Evolutionary conservation across 2,797 vertebrate species (phyloP), one percentile per base, ranked within the genome.

Genomic region (Parambassis ranga): DNA sequence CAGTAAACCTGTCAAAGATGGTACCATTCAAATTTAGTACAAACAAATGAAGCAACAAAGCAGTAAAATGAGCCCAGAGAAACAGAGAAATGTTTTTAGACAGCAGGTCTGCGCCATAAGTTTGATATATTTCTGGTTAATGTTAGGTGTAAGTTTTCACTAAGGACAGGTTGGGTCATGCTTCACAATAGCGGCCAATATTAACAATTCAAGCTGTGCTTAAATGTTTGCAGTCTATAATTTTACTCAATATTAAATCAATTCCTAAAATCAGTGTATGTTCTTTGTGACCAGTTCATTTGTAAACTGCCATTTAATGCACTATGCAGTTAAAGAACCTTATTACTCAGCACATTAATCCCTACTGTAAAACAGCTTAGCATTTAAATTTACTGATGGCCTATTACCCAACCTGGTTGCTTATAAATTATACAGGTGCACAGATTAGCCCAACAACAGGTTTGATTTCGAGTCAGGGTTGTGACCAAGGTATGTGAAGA

Each of bases 1-100:
- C n/a, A n/a, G n/a, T 63, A 61, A 48, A 55, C 60, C 32, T 19
- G 33, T 47, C 30, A 61, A 46, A 71, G 67, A 66, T 35, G 66
- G 61, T 55, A 43, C 43, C 70, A 65, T 76, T 61, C 59, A 71
- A 70, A 61, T 71, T 18, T 41, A 76, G 47, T 57, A 55, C 60
- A 57, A 46, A 58, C 63, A 32, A 80, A 64, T 36, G 48, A 58
- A 27, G 16, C 14, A 53, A 49, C 16, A 63, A 60, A 68, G 48
- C 28, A 20, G 19, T 23, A 26, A 55, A 47, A 41, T 59, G 18
- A 63, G 71, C 24, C 35, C 14, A 33, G 19, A 33, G 19, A 33
- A 23, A 42, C 15, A 28, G 10, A 11, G 4, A 7, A n/a, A 30
- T 46, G 46, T 46, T 43, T 10, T 22, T 33, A 39, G 49, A 50